These are phyloP conservation scores for Melospiza georgiana DNA, from an alignment of 2,113 vertebrate species.

Conservation along the genomic window DNA sequence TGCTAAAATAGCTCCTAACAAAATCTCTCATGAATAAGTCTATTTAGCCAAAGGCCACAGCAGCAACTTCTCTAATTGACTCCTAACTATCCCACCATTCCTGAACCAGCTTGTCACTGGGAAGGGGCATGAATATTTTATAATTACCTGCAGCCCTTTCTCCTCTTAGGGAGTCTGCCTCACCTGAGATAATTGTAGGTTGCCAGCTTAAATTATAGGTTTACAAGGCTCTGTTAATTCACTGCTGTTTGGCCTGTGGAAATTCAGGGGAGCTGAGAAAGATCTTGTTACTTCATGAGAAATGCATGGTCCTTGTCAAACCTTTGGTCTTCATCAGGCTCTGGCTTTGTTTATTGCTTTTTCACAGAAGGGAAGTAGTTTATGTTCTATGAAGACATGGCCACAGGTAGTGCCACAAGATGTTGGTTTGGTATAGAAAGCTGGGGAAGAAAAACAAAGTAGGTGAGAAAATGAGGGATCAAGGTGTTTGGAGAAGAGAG, in stretches of 20 bases:
- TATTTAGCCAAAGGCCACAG: not conserved
- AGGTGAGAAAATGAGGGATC: not conserved
- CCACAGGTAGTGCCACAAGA: not conserved
- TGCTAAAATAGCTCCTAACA: not conserved
- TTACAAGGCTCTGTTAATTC: not conserved
- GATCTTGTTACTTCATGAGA: not conserved
- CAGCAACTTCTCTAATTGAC: not conserved
- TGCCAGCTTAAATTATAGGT: not conserved
- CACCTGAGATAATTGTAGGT: not conserved
- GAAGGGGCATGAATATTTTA: not conserved
- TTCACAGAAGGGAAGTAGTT: not conserved
- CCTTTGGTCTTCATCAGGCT: not conserved
- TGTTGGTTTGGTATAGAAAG: not conserved
- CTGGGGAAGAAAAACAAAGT: not conserved
- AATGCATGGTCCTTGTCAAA: not conserved
- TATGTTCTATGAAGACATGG: not conserved
- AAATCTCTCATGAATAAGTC: not conserved
- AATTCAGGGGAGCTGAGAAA: not conserved
- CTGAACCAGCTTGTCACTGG: not conserved
- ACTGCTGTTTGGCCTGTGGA: not conserved
- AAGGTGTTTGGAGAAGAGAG: not conserved
- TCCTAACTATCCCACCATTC: not conserved
- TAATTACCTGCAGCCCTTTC: not conserved
- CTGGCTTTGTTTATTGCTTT: not conserved
- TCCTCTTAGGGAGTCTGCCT: not conserved